Base-by-base conservation (phyloP, 2,113 vertebrate species). In the Tetrao urogallus region DNA sequence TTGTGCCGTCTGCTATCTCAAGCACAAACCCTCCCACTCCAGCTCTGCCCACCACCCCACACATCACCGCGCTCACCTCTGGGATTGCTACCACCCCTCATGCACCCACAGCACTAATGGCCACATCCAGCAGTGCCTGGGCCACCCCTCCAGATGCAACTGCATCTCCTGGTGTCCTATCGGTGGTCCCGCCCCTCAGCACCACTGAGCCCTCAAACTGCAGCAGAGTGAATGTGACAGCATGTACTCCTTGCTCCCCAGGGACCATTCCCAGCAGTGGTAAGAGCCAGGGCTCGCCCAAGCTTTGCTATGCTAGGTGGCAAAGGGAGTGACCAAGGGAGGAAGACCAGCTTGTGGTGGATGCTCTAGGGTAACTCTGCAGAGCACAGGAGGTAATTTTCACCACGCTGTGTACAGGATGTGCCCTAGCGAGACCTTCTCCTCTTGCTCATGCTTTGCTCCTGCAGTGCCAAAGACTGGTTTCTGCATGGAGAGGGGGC, bases 241-340 rank as follows among this genome's bases (percentile, higher is more conserved):
- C 94, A 77, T 99, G 98, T 90, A 94, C 96, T 76, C 89, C 4
- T 36, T 99, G 98, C 71, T 85, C 96, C 8, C 97, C 98, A 1
- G 98, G 98, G 48, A 98, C 98, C 0, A 96, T 97, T 69, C 97
- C 97, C 56, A 94, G 57, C 20, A 96, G 97, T 87, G 98, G 98
- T 97, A 74, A 82, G 94, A 60, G 56, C 8, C 24, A 11, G 4
- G 20, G 36, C 45, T 50, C 0, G 0, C 28, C 8, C n/a, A 0
- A 0, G 27, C 36, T 30, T 10, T 72, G 1, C 0, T 6, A 8
- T 11, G 30, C n/a, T 22, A 2, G 25, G 16, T 79, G 50, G 25
- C 28, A 38, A 28, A 52, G 48, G 14, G 60, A 21, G 24, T n/a
- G 50, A 13, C 28, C 36, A 28, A 57, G 63, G 58, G 28, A 27